phyloP scores from a whole-genome alignment of 2,797 vertebrate genomes.

The Phrynocephalus guinanensis region DNA sequence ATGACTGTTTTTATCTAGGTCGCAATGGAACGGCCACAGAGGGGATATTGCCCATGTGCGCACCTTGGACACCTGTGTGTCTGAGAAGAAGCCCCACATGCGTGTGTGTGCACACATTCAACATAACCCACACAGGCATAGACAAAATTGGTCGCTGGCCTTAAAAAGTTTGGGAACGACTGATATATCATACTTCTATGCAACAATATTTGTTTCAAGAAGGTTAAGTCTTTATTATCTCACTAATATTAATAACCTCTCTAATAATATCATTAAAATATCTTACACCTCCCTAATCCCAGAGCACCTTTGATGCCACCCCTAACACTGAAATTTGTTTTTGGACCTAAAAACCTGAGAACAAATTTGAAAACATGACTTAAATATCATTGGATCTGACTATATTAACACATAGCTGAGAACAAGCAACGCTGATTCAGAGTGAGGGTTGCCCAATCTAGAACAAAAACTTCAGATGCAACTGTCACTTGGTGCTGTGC shows the following conservation, averaged over 20 bases:
- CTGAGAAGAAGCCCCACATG: too few species aligned
- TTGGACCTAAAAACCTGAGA: background rate
- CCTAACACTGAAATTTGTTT: background rate
- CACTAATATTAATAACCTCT: background rate
- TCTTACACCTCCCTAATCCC: background rate
- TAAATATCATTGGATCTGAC: background rate
- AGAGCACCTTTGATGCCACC: too few species aligned
- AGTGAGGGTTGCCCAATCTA: background rate
- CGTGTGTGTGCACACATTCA: too few species aligned
- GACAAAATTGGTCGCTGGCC: too few species aligned
- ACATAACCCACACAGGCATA: too few species aligned
- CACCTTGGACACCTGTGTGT: too few species aligned
- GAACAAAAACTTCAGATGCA: background rate
- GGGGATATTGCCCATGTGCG: too few species aligned
- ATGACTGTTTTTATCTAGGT: too few species aligned
- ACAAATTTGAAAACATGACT: background rate
- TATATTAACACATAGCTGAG: background rate
- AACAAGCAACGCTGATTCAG: background rate
- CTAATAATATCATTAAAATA: background rate
- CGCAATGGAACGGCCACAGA: too few species aligned
- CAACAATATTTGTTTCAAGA: slow-evolving; percentile 32
- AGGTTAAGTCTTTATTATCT: background rate
- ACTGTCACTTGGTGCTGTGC: background rate
- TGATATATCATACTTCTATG: background rate
- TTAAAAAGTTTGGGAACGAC: too few species aligned